Evolutionary conservation across 2,888 invertebrate species (phyloP).

Genomic region (Saturnia pavonia): DNA sequence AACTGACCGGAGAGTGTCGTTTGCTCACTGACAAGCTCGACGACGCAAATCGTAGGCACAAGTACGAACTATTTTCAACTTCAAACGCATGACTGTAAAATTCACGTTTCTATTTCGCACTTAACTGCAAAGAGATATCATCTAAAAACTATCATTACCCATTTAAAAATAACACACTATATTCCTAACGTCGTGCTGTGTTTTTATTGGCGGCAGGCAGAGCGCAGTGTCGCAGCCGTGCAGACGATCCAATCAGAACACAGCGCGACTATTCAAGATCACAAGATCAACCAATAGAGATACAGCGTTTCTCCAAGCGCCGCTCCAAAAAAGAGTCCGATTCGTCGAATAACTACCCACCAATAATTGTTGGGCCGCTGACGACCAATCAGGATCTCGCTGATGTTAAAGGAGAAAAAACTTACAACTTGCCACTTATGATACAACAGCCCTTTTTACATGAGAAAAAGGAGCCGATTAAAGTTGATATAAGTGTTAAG

Average conservation of each 20-base stretch:
- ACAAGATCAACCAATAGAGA: conserved; percentile 61
- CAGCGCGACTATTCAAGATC: conserved; percentile 76
- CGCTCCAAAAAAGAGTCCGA: conserved; percentile 81
- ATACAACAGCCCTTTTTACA: conserved; percentile 83
- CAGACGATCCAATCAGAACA: conserved; percentile 82
- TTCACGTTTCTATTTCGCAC: conserved; percentile 28
- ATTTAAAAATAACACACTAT: conserved; percentile 46
- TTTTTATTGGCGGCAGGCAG: conserved; percentile 82
- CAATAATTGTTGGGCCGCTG: conserved; percentile 73
- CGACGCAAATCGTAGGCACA: conserved; percentile 93
- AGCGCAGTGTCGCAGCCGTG: conserved; percentile 79
- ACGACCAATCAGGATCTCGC: conserved; percentile 79
- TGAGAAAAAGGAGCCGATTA: conserved; percentile 86
- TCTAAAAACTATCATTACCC: conserved; percentile 66
- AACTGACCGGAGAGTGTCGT: conserved; percentile 94
- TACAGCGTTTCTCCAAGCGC: conserved; percentile 68
- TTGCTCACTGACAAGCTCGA: conserved; percentile 94
- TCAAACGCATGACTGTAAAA: conserved; percentile 57
- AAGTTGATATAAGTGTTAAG: conserved; percentile 90
- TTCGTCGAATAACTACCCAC: conserved; percentile 79
- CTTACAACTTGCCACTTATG: conserved; percentile 76
- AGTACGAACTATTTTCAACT: conserved; percentile 85
- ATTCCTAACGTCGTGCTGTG: conserved; percentile 80
- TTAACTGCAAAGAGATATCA: conserved; percentile 17
- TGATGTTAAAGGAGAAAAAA: conserved; percentile 65